Percentiles rank a stretch among this genome's conserved stretches.
Conservation (phyloP, 2,888 invertebrate genomes). For the Meiosimyza decipiens region DNA sequence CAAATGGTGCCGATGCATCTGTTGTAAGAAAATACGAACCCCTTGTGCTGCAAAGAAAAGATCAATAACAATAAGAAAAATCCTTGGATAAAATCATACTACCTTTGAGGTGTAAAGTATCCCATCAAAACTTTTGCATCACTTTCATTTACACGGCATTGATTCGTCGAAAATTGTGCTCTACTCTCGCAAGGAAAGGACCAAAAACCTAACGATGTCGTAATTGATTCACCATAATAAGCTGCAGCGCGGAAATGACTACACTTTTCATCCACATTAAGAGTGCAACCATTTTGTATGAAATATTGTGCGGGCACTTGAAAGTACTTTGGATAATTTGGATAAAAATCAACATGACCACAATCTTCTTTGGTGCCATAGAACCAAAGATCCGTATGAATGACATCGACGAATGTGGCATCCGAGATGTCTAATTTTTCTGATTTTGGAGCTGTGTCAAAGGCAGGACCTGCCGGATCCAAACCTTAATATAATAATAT, state of each 20-base stretch:
- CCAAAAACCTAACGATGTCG: conserved; percentile 70
- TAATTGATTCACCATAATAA: conserved; percentile 72
- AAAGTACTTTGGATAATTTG: conserved; percentile 63
- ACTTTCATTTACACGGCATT: conserved; percentile 62
- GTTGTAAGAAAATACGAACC: conserved; percentile 69
- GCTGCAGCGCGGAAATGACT: conserved; percentile 71
- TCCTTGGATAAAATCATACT: conserved; percentile 46
- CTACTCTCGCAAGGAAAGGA: conserved; percentile 69
- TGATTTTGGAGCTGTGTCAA: conserved; percentile 66
- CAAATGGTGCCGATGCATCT: conserved; percentile 50
- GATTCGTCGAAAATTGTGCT: conserved; percentile 69
- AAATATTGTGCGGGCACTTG: no score
- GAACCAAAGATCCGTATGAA: conserved; percentile 73
- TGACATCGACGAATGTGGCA: conserved; percentile 73
- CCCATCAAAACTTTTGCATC: conserved; percentile 68
- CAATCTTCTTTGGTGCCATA: conserved; percentile 70
- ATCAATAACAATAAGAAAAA: background rate
- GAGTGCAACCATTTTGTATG: no score
- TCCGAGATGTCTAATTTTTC: conserved; percentile 71
- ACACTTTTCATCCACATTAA: conserved; percentile 64
- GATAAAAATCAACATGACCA: conserved; percentile 72
- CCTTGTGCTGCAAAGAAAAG: conserved; percentile 60
- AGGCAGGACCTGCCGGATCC: conserved; percentile 75
- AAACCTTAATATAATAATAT: conserved; percentile 66
- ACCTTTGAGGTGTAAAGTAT: conserved; percentile 69